These are phyloP conservation scores for Anguilla marmorata DNA, from an alignment of 2,797 vertebrate genomes.

Conservation along the genomic window DNA sequence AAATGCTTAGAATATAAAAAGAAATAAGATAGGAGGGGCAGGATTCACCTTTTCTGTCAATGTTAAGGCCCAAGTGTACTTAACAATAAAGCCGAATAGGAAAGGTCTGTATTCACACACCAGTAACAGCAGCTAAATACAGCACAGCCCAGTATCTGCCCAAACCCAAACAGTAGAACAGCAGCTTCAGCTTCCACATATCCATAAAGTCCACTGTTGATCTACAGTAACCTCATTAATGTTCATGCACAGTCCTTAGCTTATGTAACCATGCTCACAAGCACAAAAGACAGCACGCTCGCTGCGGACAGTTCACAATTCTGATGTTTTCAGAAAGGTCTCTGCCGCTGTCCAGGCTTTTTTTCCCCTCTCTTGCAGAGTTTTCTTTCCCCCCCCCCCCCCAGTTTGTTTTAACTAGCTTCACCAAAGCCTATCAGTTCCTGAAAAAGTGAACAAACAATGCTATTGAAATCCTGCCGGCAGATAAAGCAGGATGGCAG, in stretches of 20 bases:
- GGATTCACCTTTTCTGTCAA: background rate
- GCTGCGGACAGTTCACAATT: background rate
- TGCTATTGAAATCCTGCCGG: background rate
- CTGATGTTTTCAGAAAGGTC: slow-evolving; percentile 42
- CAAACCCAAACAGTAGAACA: background rate
- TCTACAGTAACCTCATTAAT: slow-evolving; percentile 17
- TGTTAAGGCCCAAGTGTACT: background rate
- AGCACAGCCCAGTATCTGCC: background rate
- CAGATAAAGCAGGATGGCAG: slow-evolving; percentile 14
- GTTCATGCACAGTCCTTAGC: slow-evolving; percentile 6
- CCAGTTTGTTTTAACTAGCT: slow-evolving; percentile 11
- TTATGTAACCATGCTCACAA: slow-evolving; percentile 7
- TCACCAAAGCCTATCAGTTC: slow-evolving; percentile 22
- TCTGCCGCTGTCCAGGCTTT: slow-evolving; percentile 51
- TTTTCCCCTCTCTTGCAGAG: background rate
- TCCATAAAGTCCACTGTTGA: background rate
- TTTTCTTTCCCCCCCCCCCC: background rate
- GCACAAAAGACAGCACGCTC: background rate
- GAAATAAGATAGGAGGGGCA: background rate
- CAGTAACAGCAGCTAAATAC: background rate
- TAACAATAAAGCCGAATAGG: background rate
- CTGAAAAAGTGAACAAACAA: slow-evolving; percentile 24
- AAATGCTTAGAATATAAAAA: background rate
- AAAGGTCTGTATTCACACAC: background rate
- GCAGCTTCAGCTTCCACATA: background rate